Evolutionary conservation across 2,888 invertebrate species (phyloP).

Genomic region (Sussaba pulchella): DNA sequence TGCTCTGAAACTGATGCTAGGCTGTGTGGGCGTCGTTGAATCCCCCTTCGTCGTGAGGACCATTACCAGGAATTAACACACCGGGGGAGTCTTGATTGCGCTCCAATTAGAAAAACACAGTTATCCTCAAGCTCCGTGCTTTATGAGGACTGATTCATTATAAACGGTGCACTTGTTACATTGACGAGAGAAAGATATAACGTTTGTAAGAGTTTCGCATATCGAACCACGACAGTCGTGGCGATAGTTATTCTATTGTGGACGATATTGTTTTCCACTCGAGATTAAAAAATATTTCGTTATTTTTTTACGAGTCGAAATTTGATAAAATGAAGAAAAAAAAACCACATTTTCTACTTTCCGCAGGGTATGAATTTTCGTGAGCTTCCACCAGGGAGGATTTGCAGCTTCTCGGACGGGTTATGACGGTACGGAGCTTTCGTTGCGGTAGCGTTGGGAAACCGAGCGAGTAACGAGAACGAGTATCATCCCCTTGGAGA

Average conservation of each 20-base stretch:
- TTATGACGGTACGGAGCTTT: slow-evolving; percentile 35
- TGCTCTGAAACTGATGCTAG: slow-evolving; percentile 49
- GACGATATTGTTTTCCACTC: background rate
- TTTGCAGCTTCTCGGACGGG: slow-evolving; percentile 51
- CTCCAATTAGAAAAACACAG: slow-evolving; percentile 66
- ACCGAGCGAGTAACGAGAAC: slow-evolving; percentile 75
- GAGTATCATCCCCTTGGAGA: slow-evolving; percentile 63
- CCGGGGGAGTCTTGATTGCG: slow-evolving; percentile 63
- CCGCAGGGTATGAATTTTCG: slow-evolving; percentile 35
- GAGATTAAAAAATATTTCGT: too few species aligned
- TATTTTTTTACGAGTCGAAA: too few species aligned
- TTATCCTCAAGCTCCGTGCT: slow-evolving; percentile 59
- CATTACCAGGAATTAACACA: slow-evolving; percentile 63
- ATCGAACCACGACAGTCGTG: background rate
- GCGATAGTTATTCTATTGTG: background rate
- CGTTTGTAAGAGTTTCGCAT: background rate
- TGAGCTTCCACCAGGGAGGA: slow-evolving; percentile 42
- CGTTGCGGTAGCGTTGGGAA: slow-evolving; percentile 71
- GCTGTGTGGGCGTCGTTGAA: slow-evolving; percentile 34
- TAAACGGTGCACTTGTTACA: slow-evolving; percentile 63
- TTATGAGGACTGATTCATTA: slow-evolving; percentile 62
- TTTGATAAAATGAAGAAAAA: slow-evolving; percentile 8
- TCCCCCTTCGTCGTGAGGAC: slow-evolving; percentile 46
- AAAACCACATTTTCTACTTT: slow-evolving; percentile 14
- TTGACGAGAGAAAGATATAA: slow-evolving; percentile 27